phyloP scores from a whole-genome alignment of 2,888 invertebrate species.

The Panopea generosa region DNA sequence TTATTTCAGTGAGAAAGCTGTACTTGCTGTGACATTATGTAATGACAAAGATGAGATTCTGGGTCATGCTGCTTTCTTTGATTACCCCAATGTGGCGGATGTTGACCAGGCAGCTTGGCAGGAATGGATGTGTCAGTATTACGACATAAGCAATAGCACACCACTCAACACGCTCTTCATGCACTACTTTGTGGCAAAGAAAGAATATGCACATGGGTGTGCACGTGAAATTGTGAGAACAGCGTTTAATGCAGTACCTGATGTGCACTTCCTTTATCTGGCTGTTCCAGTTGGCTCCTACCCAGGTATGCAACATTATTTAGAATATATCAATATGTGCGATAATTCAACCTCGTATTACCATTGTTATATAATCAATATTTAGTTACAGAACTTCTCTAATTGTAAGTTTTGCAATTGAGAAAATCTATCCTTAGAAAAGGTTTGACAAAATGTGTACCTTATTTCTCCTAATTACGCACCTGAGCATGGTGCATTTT shows the following conservation, averaged over 20 bases:
- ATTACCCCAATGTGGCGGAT: slow-evolving; percentile 82
- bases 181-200: slow-evolving; percentile 84
- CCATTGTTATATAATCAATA: too few species aligned
- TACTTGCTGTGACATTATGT: slow-evolving; percentile 83
- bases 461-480: too few species aligned
- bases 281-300: slow-evolving; percentile 79
- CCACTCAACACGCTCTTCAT: slow-evolving; percentile 84
- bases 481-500: too few species aligned
- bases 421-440: too few species aligned
- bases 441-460: too few species aligned
- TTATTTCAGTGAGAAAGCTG: slow-evolving; percentile 81
- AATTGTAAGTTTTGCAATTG: too few species aligned
- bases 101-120: slow-evolving; percentile 83
- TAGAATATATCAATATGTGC: too few species aligned
- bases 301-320: slow-evolving; percentile 79
- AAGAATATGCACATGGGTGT: slow-evolving; percentile 82
- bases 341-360: too few species aligned
- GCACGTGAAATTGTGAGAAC: slow-evolving; percentile 83
- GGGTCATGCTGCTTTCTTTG: slow-evolving; percentile 85
- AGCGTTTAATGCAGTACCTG: slow-evolving; percentile 84
- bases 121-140: slow-evolving; percentile 76
- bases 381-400: too few species aligned
- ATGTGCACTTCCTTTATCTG: slow-evolving; percentile 83
- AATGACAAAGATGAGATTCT: slow-evolving; percentile 83
- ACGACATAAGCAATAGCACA: slow-evolving; percentile 70